Conservation (phyloP, 2,113 vertebrate genomes). For the Dromiciops gliroides region DNA sequence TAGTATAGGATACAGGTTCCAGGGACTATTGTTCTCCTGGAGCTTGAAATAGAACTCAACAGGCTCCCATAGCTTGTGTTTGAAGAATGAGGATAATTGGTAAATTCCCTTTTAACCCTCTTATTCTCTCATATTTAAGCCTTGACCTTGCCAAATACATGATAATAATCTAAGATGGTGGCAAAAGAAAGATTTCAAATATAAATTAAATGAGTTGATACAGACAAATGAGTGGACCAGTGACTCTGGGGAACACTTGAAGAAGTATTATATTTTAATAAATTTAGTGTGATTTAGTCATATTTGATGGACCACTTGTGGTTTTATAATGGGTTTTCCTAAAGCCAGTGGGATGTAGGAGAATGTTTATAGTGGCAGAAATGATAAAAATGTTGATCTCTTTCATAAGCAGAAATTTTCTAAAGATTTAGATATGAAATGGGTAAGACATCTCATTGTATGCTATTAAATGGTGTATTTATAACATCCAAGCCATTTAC, state of each 20-base stretch:
- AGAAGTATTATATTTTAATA: constrained; percentile 69
- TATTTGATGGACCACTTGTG: constrained; percentile 73
- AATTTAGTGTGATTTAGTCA: constrained; percentile 61
- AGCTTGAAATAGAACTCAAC: constrained; percentile 9
- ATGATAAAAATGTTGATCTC: constrained; percentile 20
- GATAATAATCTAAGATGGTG: constrained; percentile 56
- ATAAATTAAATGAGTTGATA: constrained; percentile 57
- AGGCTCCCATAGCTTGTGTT: constrained; percentile 16
- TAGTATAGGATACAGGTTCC: not conserved
- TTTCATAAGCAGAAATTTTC: constrained; percentile 1
- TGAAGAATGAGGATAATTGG: constrained; percentile 6
- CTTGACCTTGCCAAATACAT: not conserved
- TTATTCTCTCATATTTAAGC: constrained; percentile 19
- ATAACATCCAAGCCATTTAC: constrained; percentile 21
- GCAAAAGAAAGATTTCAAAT: constrained; percentile 4
- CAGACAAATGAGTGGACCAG: constrained; percentile 45
- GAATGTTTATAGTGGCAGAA: constrained; percentile 48
- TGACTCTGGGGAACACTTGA: constrained; percentile 60
- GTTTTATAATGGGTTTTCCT: constrained; percentile 53
- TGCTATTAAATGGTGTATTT: constrained; percentile 11
- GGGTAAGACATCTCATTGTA: constrained; percentile 27
- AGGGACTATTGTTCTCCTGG: not conserved
- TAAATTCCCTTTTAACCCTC: constrained; percentile 1
- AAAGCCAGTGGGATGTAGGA: not conserved
- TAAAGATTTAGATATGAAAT: constrained; percentile 32